Conservation (phyloP, 2,797 vertebrate genomes). For the Lepus townsendii region DNA sequence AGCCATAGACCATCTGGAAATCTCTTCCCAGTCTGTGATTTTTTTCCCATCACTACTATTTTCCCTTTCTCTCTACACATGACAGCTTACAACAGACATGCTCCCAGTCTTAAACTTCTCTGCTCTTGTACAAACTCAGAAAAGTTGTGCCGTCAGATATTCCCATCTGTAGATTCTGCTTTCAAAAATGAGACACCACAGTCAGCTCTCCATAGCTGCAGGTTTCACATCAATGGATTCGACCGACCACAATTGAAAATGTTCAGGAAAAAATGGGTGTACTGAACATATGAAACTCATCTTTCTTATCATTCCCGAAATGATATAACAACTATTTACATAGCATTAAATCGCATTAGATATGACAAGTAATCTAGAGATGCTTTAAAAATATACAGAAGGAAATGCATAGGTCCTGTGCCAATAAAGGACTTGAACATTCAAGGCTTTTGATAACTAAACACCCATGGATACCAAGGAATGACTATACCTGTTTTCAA, state of each 20-base stretch:
- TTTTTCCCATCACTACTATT: too few relatives aligned
- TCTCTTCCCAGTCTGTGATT: background rate
- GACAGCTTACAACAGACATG: background rate
- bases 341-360: background rate
- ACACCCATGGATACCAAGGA: background rate
- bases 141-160: background rate
- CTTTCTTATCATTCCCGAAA: background rate
- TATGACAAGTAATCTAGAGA: background rate
- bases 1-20: background rate
- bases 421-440: background rate
- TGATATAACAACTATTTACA: too few relatives aligned
- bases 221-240: background rate
- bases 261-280: background rate
- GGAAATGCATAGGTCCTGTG: background rate
- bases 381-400: background rate
- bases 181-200: background rate
- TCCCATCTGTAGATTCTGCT: background rate
- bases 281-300: too few relatives aligned
- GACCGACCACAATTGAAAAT: background rate
- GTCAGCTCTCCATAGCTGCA: background rate
- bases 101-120: background rate
- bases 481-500: background rate
- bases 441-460: background rate
- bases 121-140: background rate
- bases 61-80: background rate